Evolutionary conservation across 2,113 vertebrate species (phyloP).

Genomic region (Megaceryle torquata): DNA sequence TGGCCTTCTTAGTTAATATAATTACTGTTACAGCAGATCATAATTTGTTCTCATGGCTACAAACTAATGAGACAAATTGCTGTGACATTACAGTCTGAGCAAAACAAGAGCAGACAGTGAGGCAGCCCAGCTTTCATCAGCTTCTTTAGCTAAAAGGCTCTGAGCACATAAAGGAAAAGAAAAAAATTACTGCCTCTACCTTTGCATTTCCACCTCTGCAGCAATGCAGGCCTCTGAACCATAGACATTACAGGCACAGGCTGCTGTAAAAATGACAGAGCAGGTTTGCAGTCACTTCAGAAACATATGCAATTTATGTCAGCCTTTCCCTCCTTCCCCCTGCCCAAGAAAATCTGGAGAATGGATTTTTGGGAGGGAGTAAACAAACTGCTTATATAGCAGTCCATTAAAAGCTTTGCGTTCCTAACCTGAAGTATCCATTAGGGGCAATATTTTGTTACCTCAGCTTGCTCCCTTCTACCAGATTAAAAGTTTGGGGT

Average conservation of each 20-base stretch:
- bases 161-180: background rate
- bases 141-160: background rate
- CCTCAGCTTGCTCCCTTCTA: background rate
- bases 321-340: background rate
- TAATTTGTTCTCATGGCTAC: constrained; percentile 37
- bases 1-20: background rate
- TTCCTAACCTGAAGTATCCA: background rate
- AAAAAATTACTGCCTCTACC: background rate
- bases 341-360: background rate
- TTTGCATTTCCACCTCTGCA: background rate
- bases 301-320: rapidly evolving
- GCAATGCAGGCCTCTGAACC: too few relatives aligned
- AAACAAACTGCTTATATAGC: background rate
- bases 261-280: background rate
- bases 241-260: rapidly evolving
- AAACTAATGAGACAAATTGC: constrained; percentile 12
- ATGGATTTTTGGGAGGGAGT: rapidly evolving
- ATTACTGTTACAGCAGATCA: background rate
- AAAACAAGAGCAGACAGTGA: background rate
- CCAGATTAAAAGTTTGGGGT: rapidly evolving
- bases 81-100: background rate
- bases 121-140: background rate
- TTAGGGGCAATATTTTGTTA: background rate
- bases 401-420: background rate
- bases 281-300: background rate